These are phyloP conservation scores for Excalfactoria chinensis DNA, from an alignment of 2,113 vertebrate genomes.

Conservation along the genomic window DNA sequence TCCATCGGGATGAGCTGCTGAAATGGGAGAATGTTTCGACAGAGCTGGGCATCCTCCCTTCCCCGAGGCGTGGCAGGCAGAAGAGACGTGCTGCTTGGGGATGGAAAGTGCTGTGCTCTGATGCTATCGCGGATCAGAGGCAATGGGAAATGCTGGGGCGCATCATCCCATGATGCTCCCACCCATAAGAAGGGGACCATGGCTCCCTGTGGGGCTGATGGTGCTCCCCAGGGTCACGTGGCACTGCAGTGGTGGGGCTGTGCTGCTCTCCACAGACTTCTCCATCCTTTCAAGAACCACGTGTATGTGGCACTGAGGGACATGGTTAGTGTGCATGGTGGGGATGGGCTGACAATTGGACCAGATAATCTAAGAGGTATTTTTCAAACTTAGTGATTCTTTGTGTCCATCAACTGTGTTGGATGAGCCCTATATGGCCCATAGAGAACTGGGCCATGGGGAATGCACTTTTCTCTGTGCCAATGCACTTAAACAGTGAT, in stretches of 20 bases:
- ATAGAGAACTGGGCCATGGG: not conserved
- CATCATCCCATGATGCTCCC: not conserved
- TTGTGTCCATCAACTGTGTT: not conserved
- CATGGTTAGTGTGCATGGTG: not conserved
- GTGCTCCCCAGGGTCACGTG: not conserved
- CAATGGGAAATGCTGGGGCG: conserved; percentile 4
- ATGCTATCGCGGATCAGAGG: not conserved
- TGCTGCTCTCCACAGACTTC: not conserved
- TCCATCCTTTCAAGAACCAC: not conserved
- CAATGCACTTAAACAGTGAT: not conserved
- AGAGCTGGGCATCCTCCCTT: not conserved
- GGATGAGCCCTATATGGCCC: not conserved
- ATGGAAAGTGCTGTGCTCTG: not conserved
- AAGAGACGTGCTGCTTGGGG: not conserved
- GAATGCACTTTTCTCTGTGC: not conserved
- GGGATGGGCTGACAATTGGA: not conserved
- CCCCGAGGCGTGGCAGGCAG: not conserved
- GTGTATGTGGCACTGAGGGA: not conserved
- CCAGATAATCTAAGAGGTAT: not conserved
- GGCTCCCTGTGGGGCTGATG: not conserved
- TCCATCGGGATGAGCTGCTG: not conserved
- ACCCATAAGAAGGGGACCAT: not conserved
- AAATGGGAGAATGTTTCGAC: conserved; percentile 7
- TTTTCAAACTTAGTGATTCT: not conserved
- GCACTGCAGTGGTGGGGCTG: not conserved